Conservation (phyloP, 2,797 vertebrate species). For the Cryptoprocta ferox region DNA sequence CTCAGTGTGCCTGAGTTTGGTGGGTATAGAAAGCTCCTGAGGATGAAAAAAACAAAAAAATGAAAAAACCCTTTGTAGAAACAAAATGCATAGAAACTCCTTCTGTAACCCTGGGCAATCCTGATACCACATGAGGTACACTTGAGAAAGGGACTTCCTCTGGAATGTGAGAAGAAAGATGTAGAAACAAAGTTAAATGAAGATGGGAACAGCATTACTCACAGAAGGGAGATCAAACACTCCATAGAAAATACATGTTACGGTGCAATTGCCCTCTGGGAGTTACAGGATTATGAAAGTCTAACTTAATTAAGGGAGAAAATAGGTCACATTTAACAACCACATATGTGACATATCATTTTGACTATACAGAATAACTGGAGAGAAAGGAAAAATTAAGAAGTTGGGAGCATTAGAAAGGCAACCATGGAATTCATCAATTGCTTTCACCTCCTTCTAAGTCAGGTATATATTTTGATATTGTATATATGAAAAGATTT, state of each 20-base stretch:
- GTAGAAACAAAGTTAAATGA: slow-evolving; percentile 59
- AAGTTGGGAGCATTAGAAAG: slow-evolving; percentile 51
- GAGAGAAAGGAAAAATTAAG: slow-evolving; percentile 65
- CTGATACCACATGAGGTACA: not conserved
- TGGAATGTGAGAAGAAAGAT: slow-evolving; percentile 44
- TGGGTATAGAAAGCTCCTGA: not conserved
- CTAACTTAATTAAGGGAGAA: slow-evolving; percentile 77
- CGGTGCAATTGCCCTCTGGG: slow-evolving; percentile 53
- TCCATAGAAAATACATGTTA: slow-evolving; percentile 68
- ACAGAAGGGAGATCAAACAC: slow-evolving; percentile 72
- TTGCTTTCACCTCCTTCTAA: slow-evolving; percentile 41
- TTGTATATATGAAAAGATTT: not conserved
- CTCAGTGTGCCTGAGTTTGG: not conserved
- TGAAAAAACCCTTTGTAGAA: slow-evolving; percentile 29
- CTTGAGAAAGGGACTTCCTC: slow-evolving; percentile 21
- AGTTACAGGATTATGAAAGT: slow-evolving; percentile 66
- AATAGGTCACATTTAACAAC: slow-evolving; percentile 68
- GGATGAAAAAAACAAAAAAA: slow-evolving; percentile 46
- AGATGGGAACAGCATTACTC: slow-evolving; percentile 46
- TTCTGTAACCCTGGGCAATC: slow-evolving; percentile 46
- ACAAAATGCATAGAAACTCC: not conserved
- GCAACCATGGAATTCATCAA: slow-evolving; percentile 25
- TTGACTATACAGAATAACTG: slow-evolving; percentile 56
- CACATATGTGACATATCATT: slow-evolving; percentile 23
- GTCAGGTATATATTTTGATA: slow-evolving; percentile 45